Evolutionary conservation across 2,888 invertebrate genomes (phyloP).

Genomic region (Artemia sinica): DNA sequence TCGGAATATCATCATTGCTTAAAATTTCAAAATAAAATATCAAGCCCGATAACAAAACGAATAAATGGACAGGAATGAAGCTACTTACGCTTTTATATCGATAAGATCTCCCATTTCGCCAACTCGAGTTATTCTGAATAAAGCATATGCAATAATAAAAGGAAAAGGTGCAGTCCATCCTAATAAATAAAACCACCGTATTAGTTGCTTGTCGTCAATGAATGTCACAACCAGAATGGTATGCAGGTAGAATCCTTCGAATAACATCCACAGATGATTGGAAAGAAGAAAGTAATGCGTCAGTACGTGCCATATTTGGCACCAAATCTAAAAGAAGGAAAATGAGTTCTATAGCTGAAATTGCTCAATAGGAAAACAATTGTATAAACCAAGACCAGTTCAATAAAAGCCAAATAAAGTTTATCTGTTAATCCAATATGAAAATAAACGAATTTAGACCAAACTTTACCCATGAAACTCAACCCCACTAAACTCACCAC

Average conservation of each 20-base stretch:
- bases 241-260: constrained; percentile 82
- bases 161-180: constrained; percentile 69
- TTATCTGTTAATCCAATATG: too few relatives aligned
- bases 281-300: constrained; percentile 74
- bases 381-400: too few relatives aligned
- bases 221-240: constrained; percentile 80
- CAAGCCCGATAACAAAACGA: too few relatives aligned
- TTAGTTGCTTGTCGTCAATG: constrained; percentile 64
- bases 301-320: constrained; percentile 59
- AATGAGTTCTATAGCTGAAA: too few relatives aligned
- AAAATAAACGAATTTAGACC: too few relatives aligned
- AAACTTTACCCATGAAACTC: too few relatives aligned
- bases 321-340: constrained; percentile 30
- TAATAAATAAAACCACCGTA: constrained; percentile 59
- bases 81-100: constrained; percentile 43
- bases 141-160: constrained; percentile 42
- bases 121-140: constrained; percentile 41
- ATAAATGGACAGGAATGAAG: too few relatives aligned
- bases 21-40: too few relatives aligned
- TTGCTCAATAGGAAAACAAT: too few relatives aligned
- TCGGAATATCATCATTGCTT: too few relatives aligned
- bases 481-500: too few relatives aligned
- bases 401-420: too few relatives aligned
- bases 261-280: constrained; percentile 93
- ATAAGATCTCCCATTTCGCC: constrained; percentile 26